These are phyloP conservation scores for Agrochola lychnidis DNA, from an alignment of 2,888 invertebrate species.

Conservation along the genomic window DNA sequence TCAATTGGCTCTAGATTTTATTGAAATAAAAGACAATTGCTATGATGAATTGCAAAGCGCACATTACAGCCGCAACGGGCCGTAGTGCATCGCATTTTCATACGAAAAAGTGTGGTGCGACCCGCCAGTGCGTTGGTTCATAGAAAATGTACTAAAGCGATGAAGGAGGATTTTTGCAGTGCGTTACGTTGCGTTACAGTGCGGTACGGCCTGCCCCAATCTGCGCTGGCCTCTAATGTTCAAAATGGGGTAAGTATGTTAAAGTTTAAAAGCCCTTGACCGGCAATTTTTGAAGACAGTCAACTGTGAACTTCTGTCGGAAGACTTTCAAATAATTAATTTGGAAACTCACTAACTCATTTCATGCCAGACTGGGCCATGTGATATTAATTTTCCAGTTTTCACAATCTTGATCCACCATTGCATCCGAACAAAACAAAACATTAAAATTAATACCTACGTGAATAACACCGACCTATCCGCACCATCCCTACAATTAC, in stretches of 20 bases:
- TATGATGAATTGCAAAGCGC: neutral
- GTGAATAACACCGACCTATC: slow-evolving; percentile 20
- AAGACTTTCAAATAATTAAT: neutral
- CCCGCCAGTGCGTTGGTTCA: neutral
- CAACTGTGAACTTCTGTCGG: neutral
- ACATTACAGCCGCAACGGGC: neutral
- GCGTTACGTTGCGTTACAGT: neutral
- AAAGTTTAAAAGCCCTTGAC: neutral
- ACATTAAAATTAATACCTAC: slow-evolving; percentile 35
- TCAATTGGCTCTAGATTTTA: slow-evolving; percentile 2
- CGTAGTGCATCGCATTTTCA: neutral
- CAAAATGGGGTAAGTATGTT: neutral
- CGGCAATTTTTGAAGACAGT: neutral
- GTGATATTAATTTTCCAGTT: neutral
- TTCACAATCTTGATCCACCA: neutral
- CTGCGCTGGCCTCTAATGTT: neutral
- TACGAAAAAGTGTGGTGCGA: neutral
- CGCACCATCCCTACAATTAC: slow-evolving; percentile 36
- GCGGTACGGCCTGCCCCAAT: neutral
- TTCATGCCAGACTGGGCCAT: neutral
- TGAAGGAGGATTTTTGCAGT: neutral
- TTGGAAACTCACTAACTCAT: neutral
- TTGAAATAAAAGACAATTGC: neutral
- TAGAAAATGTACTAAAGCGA: neutral
- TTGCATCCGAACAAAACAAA: slow-evolving; percentile 20